A percentile compares a stretch with the other conserved stretches of the same genome.
phyloP scores from a whole-genome alignment of 2,797 vertebrate genomes.

The Perodicticus potto region DNA sequence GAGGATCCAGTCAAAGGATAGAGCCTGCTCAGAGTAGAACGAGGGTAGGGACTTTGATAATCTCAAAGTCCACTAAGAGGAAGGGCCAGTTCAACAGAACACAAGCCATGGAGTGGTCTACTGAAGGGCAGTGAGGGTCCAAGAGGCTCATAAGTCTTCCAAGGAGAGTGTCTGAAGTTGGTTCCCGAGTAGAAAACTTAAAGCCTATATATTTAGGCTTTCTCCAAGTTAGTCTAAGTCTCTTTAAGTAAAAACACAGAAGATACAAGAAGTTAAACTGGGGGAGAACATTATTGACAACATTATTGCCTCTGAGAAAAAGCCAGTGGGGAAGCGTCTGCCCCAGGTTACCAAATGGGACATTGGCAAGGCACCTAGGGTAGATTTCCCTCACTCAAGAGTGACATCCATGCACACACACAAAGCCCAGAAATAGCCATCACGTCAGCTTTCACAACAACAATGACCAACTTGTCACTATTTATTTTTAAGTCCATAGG shows the following conservation, averaged over 20 bases:
- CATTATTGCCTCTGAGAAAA: background rate
- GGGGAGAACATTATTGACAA: background rate
- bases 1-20: background rate
- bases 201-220: background rate
- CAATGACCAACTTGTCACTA: conserved; percentile 57
- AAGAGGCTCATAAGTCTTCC: background rate
- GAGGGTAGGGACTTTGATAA: background rate
- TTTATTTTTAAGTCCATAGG: conserved; percentile 91
- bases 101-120: no score
- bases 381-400: background rate
- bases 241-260: background rate
- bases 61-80: background rate
- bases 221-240: background rate
- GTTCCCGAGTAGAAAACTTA: background rate
- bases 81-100: background rate
- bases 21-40: background rate
- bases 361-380: background rate
- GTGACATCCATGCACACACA: background rate
- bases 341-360: background rate
- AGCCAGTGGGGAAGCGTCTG: background rate
- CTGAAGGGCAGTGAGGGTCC: background rate
- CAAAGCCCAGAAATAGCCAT: background rate
- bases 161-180: background rate
- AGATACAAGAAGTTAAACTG: background rate
- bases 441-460: background rate